phyloP scores from a whole-genome alignment of 2,113 vertebrate genomes.

The Tachycineta bicolor region DNA sequence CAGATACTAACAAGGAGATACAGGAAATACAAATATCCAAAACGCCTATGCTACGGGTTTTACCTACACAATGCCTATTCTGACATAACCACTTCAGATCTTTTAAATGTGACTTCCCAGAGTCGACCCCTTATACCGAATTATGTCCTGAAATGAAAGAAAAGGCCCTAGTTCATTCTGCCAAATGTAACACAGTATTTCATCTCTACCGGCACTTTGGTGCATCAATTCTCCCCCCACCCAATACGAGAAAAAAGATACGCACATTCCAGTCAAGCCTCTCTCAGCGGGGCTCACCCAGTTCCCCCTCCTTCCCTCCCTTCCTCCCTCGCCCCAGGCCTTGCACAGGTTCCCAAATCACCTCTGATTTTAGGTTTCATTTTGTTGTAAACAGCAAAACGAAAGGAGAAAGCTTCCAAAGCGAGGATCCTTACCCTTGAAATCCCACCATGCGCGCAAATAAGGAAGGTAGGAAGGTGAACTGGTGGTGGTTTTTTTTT shows the following conservation, averaged over 20 bases:
- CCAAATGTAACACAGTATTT: conserved; percentile 12
- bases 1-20: not conserved
- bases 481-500: not conserved
- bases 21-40: not conserved
- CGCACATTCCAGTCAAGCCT: conserved; percentile 53
- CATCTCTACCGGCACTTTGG: not conserved
- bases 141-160: not conserved
- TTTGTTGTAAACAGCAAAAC: conserved; percentile 47
- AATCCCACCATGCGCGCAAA: conserved; percentile 55
- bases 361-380: conserved; percentile 38
- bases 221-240: conserved; percentile 47
- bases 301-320: not conserved
- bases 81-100: not conserved
- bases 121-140: not conserved
- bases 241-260: conserved; percentile 26
- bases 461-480: not conserved
- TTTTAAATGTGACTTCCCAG: not conserved
- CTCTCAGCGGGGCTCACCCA: conserved; percentile 24
- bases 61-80: not conserved
- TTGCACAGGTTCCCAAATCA: conserved; percentile 4
- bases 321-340: conserved; percentile 25
- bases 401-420: conserved; percentile 56
- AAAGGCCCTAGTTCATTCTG: not conserved
- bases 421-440: conserved; percentile 60
- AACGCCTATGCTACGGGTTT: not conserved